Evolutionary conservation across 1,140 invertebrate genomes (phyloP), one percentile per base, ranked within the genome.

Genomic region (Saccostrea cuccullata): DNA sequence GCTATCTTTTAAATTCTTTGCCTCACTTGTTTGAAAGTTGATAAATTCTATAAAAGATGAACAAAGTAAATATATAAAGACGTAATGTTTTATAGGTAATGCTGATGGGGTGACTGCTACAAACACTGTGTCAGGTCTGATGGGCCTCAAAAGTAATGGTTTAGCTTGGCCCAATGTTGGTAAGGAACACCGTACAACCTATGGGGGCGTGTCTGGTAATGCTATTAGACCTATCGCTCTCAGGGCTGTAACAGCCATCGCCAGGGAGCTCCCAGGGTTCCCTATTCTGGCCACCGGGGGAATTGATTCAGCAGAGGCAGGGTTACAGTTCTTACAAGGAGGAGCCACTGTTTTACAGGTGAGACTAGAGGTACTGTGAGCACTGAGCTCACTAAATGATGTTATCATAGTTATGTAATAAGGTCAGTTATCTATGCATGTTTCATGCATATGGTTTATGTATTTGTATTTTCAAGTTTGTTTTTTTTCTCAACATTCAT

Each of bases 61-160:
- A 47, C 47, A 47, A 47, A 2, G 47, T 47, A 47, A 47, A 47
- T 47, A 47, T 47, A 47, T 47, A 47, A 8, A 47, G 47, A 47
- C 47, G 0, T 3, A 5, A 47, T 47, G 9, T 47, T 47, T 20
- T 84, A 47, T 11, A 97, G 98, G 98, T 85, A 96, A 97, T 60
- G 99, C 99, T 17, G 96, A 97, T 94, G 99, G 99, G 23, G 98
- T 99, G 0, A 98, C 99, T 0, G 98, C 98, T 0, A 99, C 99
- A 64, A 99, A 99, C 95, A 99, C 99, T 0, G 97, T 99, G 0
- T 98, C 94, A 73, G 98, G 98, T 1, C 94, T 99, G 77, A 99
- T 99, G 98, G 96, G 97, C 12, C 92, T 99, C 0, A 97, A 96
- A 92, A 95, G 96, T 2, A 96, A 98, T 94, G 97, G 96, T 0